Conservation (phyloP, 2,888 invertebrate genomes). For the Apamea sordens region DNA sequence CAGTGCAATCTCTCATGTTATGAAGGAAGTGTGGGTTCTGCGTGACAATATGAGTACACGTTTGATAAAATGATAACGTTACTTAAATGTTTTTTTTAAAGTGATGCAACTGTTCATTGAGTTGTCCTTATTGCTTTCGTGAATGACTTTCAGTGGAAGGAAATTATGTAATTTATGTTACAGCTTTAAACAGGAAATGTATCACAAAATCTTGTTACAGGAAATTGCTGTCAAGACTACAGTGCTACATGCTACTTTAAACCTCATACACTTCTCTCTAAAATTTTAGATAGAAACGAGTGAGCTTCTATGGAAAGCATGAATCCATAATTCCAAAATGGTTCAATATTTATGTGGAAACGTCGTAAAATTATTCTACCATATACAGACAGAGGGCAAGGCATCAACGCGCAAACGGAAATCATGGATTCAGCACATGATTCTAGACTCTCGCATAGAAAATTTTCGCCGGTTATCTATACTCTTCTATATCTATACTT, state of each 20-base stretch:
- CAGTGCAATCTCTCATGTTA: constrained; percentile 38
- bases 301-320: too few species aligned
- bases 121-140: not conserved
- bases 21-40: constrained; percentile 30
- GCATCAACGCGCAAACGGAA: too few species aligned
- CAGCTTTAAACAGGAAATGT: constrained; percentile 12
- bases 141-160: constrained; percentile 18
- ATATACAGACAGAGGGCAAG: too few species aligned
- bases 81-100: constrained; percentile 2
- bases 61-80: constrained; percentile 45
- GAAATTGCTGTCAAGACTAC: not conserved
- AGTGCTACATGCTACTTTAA: too few species aligned
- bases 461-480: too few species aligned
- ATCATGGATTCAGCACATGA: too few species aligned
- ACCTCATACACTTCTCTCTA: too few species aligned
- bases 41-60: constrained; percentile 45
- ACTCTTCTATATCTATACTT: too few species aligned
- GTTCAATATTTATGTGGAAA: too few species aligned
- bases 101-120: constrained; percentile 30
- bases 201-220: not conserved
- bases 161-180: constrained; percentile 25
- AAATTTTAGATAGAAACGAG: too few species aligned
- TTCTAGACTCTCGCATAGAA: too few species aligned
- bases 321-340: not conserved
- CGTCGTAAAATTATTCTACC: too few species aligned